Evolutionary conservation across 2,888 invertebrate species (phyloP), one percentile per base, ranked within the genome.

Genomic region (Amblyjoppa fuscipennis): DNA sequence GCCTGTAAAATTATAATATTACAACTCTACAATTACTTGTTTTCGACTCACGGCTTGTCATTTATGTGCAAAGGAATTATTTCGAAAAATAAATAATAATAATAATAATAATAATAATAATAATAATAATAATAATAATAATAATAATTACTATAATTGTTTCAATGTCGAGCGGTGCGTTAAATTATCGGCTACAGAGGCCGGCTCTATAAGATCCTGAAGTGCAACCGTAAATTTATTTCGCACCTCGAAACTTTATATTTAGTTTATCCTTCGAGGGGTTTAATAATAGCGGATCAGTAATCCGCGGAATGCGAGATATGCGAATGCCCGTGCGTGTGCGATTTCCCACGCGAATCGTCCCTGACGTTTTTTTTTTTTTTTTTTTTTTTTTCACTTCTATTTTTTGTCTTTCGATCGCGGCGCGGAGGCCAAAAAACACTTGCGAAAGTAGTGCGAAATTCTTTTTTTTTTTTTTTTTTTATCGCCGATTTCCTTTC

Each of bases 231-330:
- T 6, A 59, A 59, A 31, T 69, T 78, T n/a, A 41, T 25, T 77
- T 56, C 28, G 38, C 59, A 45, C 59, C 68, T 56, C 38, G 53
- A 77, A 69, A n/a, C 41, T 61, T 64, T 69, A 78, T 78, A 69
- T 59, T 56, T 73, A 56, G 73, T n/a, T 73, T 25, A 41, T 59
- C 53, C 56, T 73, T 56, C 73, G 56, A 59, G 73, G 7, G 56
- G 45, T 59, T 41, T 69, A 59, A 31, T 69, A 59, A 77, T 69
- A 77, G 69, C 53, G 59, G 11, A 25, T 16, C 20, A 41, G 66
- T 25, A 38, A 5, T 25, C 31, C 66, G 66, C 16, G 34, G 53
- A 56, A 41, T 9, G 45, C 69, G 41, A 38, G 69, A 77, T 41
- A 77, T 41, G 5, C 56, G 25, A 56, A 51, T 59, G 28, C 20